These are phyloP conservation scores for Dicranocentrus wangi DNA, from an alignment of 2,888 invertebrate genomes.

Conservation along the genomic window DNA sequence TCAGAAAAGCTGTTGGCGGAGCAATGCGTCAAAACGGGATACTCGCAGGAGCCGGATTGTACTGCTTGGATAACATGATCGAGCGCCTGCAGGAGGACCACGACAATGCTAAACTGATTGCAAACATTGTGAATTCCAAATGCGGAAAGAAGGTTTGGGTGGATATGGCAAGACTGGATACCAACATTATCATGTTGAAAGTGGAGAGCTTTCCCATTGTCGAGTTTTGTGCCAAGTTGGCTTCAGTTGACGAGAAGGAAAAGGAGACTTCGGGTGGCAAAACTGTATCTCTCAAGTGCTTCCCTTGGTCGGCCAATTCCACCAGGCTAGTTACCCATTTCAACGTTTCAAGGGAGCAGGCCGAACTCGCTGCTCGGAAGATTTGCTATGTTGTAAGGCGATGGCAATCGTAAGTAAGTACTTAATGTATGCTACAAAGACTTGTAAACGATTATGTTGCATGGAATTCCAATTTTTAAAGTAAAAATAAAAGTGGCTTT, in stretches of 20 bases:
- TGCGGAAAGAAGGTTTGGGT: constrained; percentile 80
- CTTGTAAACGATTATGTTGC: too few relatives aligned
- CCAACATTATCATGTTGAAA: constrained; percentile 84
- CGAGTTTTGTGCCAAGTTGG: constrained; percentile 78
- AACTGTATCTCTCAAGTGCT: constrained; percentile 69
- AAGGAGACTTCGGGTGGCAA: constrained; percentile 45
- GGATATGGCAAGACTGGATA: constrained; percentile 80
- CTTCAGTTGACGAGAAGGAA: constrained; percentile 76
- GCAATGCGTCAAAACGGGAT: constrained; percentile 95
- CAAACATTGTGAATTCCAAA: constrained; percentile 78
- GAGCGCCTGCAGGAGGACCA: constrained; percentile 86
- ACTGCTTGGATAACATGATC: constrained; percentile 84
- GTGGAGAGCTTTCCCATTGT: constrained; percentile 75
- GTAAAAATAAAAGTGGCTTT: too few relatives aligned
- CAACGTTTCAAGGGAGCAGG: constrained; percentile 82
- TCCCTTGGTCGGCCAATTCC: constrained; percentile 79
- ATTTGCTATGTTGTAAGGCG: constrained; percentile 79
- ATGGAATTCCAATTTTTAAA: too few relatives aligned
- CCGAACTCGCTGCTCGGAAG: constrained; percentile 83
- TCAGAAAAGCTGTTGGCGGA: constrained; percentile 92
- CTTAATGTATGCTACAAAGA: too few relatives aligned
- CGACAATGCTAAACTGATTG: constrained; percentile 80
- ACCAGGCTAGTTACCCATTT: constrained; percentile 83
- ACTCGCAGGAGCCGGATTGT: constrained; percentile 90
- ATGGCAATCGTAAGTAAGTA: too few relatives aligned